Base-by-base conservation (phyloP, 2,888 invertebrate genomes). In the Hedya salicella region DNA sequence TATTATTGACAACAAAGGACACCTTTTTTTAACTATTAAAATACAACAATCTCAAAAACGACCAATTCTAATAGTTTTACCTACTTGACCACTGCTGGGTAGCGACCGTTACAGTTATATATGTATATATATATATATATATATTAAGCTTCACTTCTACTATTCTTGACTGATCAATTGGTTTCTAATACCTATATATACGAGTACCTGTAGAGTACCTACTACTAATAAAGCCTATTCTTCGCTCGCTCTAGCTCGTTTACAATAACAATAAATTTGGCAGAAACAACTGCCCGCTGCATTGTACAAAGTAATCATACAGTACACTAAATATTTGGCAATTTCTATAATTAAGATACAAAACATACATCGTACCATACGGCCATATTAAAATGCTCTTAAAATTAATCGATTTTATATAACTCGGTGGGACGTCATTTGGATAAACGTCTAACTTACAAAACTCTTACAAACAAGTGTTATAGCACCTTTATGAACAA, bases 401-500 rank as follows among this genome's bases (percentile, higher is more conserved):
- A 59, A 17, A 50, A 59, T 36, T 64, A 52, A 59, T 39, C 36
- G n/a, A 36, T 40, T 50, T 36, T 40, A 44, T 59, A 52, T 39
- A 39, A 39, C 73, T 72, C 72, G 68, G 71, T 72, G 74, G 68
- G 69, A 56, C 59, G 50, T 57, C 36, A 32, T 68, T 48, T 60
- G 46, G 36, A 40, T 59, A 52, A 59, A 66, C 48, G 48, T 61
- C 46, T 61, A 61, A 54, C 40, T 53, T 66, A 66, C 17, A 66
- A 13, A 66, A 60, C 17, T 40, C 46, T 66, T 60, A 61, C 14
- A 54, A 49, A 71, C 71, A 71, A 71, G 63, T 69, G 68, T 69
- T 64, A 65, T 75, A 78, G 79, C 79, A 78, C 79, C 78, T 70
- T 73, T 67, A 61, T 73, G 70, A 71, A 77, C 67, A 63, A 70